phyloP scores from a whole-genome alignment of 35 echinoderm and acorn worm genomes.

The Lytechinus pictus region DNA sequence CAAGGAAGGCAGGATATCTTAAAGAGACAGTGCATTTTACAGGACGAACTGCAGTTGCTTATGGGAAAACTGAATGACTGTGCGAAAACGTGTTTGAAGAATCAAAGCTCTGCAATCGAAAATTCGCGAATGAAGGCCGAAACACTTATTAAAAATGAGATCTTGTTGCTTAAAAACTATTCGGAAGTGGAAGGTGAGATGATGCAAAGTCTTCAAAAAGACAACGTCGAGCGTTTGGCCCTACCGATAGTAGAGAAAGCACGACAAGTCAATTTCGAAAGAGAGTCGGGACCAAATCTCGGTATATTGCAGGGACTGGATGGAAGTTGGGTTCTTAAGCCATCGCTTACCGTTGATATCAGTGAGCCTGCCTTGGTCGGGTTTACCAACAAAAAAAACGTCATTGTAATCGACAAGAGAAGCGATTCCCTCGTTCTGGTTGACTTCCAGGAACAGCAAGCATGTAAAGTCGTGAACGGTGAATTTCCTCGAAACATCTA shows the following conservation, averaged over 20 bases:
- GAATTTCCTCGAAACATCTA: background rate
- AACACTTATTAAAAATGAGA: background rate
- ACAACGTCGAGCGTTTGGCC: background rate
- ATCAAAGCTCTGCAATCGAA: background rate
- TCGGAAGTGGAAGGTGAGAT: background rate
- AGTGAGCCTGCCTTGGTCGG: background rate
- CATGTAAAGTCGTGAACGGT: background rate
- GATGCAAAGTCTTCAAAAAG: background rate
- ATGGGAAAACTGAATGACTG: background rate
- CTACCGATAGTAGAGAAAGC: background rate
- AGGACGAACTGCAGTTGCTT: background rate
- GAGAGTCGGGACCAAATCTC: background rate
- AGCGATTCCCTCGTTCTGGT: background rate
- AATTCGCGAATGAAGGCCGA: background rate
- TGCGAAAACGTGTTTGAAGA: background rate
- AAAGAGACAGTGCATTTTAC: background rate
- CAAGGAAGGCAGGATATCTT: background rate
- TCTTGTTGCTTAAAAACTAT: background rate
- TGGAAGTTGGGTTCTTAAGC: background rate
- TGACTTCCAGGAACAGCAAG: background rate
- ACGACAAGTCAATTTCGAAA: background rate
- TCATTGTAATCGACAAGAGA: background rate
- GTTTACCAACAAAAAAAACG: background rate
- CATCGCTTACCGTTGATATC: background rate
- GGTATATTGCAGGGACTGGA: background rate